Evolutionary conservation across 1,140 invertebrate genomes (phyloP), one percentile per base, ranked within the genome.

Genomic region (Zaprionus davidi): DNA sequence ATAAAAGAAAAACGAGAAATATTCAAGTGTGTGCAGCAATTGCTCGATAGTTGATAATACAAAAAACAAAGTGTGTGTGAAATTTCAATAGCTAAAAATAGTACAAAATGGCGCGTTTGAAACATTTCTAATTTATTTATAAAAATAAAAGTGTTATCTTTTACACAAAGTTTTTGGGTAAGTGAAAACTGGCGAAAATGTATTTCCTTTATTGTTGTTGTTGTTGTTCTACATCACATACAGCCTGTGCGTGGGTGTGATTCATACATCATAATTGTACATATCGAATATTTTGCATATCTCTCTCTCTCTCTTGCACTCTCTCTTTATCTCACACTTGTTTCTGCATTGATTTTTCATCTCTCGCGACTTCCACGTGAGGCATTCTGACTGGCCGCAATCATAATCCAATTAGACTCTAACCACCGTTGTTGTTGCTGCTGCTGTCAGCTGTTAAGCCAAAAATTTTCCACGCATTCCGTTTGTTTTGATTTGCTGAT

Each of bases 21-120:
- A 66, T 28, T 53, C 28, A 49, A 67, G 70, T 73, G 63, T 73
- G 55, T 66, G 46, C 12, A n/a, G 46, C 65, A 72, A 67, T 62
- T 62, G 58, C 44, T 67, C 12, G 28, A 2, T 36, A 72, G 57
- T 72, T 75, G 53, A 75, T 64, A 59, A 59, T 5, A 24, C 24
- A 26, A 57, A 78, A 69, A 78, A 78, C 7, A 80, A 67, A 67
- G 71, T 60, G 49, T 78, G 49, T 78, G 41, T 65, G 44, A 78
- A 75, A 72, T 70, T 53, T 63, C 51, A 51, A 51, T 38, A 34
- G 56, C 78, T 76, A 90, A 67, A 90, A 90, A 90, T 84, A 90
- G 75, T 49, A 24, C 68, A 88, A 84, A 73, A 88, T 91, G 88
- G 86, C 90, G 76, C 88, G 88, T 46, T 91, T 91, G 88, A 91